Conservation (phyloP, 2,888 invertebrate species). For the Hanleya hanleyi region DNA sequence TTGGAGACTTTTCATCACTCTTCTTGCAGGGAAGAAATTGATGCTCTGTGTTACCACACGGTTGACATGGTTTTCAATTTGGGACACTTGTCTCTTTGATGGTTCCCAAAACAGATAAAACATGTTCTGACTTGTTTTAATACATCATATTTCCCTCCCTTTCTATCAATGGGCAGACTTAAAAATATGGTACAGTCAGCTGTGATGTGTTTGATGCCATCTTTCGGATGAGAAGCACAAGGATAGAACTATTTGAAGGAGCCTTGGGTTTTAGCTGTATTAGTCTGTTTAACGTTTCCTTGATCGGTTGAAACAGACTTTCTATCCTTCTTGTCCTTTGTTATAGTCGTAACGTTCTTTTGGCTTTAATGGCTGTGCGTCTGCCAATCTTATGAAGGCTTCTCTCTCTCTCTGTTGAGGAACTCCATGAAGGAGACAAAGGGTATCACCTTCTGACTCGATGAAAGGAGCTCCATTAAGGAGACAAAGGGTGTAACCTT, state of each 20-base stretch:
- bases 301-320: too few relatives aligned
- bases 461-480: too few relatives aligned
- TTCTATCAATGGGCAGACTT: not conserved
- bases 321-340: too few relatives aligned
- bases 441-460: not conserved
- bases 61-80: not conserved
- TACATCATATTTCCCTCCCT: not conserved
- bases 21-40: not conserved
- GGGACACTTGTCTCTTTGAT: not conserved
- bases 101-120: not conserved
- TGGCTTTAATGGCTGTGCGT: too few relatives aligned
- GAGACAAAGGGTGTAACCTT: too few relatives aligned
- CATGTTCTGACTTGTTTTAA: not conserved
- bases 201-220: not conserved
- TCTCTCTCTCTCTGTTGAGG: not conserved
- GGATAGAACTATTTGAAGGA: not conserved
- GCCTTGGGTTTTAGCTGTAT: too few relatives aligned
- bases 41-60: not conserved
- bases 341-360: too few relatives aligned
- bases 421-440: constrained; percentile 10
- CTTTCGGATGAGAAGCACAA: not conserved
- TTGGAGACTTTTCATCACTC: not conserved
- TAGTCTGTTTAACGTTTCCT: too few relatives aligned
- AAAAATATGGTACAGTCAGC: not conserved
- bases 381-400: not conserved